phyloP scores from a whole-genome alignment of 2,113 vertebrate species.

The Probosciger aterrimus region DNA sequence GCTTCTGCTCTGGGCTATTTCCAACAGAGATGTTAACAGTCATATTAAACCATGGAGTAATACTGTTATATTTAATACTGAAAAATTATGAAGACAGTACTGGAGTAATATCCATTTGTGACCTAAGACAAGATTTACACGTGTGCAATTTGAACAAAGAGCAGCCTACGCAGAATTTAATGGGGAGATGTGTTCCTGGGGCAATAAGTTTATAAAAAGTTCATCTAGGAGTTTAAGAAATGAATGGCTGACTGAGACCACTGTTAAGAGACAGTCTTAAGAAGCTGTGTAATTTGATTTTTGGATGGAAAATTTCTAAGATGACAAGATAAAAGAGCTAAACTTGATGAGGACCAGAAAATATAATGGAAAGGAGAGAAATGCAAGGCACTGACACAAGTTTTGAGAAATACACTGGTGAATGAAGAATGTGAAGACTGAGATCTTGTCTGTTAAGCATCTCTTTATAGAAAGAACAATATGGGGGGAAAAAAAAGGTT shows the following conservation, averaged over 20 bases:
- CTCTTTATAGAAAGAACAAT: not conserved
- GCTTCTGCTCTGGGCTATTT: not conserved
- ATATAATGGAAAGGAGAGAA: not conserved
- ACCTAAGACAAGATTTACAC: not conserved
- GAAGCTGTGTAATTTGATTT: conserved; percentile 27
- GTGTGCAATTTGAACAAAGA: not conserved
- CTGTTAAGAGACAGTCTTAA: not conserved
- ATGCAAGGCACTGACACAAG: not conserved
- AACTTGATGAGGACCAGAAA: conserved; percentile 39
- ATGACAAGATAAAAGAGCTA: conserved; percentile 10
- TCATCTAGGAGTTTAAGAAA: conserved; percentile 19
- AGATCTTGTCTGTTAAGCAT: not conserved
- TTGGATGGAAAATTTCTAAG: conserved; percentile 18
- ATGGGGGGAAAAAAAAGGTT: not conserved
- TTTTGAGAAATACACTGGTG: not conserved
- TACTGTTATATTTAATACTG: not conserved
- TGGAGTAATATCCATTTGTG: not conserved
- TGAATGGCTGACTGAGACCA: not conserved
- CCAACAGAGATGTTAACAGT: not conserved
- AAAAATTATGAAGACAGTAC: not conserved
- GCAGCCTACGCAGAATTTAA: not conserved
- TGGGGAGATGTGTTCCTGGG: not conserved
- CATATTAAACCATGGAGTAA: not conserved
- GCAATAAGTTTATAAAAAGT: conserved; percentile 4
- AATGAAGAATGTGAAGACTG: not conserved